Conservation (phyloP, 2,888 invertebrate species). For the Lymantria monacha region DNA sequence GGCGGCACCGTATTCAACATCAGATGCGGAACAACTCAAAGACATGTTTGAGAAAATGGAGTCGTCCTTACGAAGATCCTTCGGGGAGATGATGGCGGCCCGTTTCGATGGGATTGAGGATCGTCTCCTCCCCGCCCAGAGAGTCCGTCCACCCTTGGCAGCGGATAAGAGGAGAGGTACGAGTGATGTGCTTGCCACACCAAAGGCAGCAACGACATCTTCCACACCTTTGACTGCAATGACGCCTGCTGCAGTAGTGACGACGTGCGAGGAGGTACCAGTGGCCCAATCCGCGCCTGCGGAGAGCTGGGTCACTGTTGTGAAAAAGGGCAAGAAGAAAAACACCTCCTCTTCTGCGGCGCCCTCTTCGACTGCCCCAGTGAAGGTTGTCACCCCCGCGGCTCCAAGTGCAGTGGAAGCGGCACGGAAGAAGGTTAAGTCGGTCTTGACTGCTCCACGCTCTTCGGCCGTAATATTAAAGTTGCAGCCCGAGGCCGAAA, state of each 20-base stretch:
- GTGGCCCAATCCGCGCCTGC: not conserved
- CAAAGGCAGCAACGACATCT: not conserved
- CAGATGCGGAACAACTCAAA: not conserved
- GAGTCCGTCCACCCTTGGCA: not conserved
- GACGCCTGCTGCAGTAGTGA: no score
- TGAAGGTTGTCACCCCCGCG: no score
- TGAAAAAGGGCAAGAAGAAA: not conserved
- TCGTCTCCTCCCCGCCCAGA: not conserved
- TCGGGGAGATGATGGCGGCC: not conserved
- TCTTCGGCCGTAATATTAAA: not conserved
- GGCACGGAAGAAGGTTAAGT: not conserved
- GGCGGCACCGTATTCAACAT: not conserved
- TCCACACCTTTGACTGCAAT: not conserved
- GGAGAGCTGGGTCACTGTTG: not conserved
- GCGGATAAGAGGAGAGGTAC: not conserved
- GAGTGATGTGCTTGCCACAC: not conserved
- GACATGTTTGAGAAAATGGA: not conserved
- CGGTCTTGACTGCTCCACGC: not conserved
- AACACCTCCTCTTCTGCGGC: not conserved
- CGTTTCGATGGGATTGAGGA: not conserved
- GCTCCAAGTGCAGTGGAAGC: not conserved
- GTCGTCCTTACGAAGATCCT: not conserved
- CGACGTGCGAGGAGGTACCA: no score
- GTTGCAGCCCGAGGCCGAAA: not conserved
- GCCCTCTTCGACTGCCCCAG: not conserved